Base-by-base conservation (phyloP, 2,113 vertebrate genomes). In the Camelus dromedarius region DNA sequence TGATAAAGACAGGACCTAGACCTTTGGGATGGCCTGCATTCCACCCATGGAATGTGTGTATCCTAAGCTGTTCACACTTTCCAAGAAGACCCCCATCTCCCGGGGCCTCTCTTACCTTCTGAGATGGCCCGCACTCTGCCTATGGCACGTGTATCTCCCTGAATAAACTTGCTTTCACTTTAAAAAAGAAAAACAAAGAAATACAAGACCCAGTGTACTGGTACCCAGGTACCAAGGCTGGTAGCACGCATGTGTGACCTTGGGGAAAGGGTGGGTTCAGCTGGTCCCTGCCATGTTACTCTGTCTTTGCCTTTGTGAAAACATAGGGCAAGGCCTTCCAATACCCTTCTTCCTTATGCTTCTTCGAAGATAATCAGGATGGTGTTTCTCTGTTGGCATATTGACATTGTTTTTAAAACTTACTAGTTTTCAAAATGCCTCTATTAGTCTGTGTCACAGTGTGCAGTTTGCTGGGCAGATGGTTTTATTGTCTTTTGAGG, bases 221-320 rank as follows among this genome's bases (percentile, higher is more conserved):
- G 76, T 35, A 24, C 32, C 52, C 3, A 24, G 32, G 76, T 24
- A 35, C 76, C 75, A 24, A n/a, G 70, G 15, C 42, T 89, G 46
- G 50, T 52, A 75, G 69, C 30, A 2, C 12, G 20, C 18, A 1
- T 28, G 3, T 18, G 35, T 19, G 18, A 66, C 30, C 50, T 32
- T 56, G 81, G 19, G 62, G 52, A 67, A 38, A 38, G 10, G 73
- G 14, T 88, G 62, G 48, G 18, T 85, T 86, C n/a, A 69, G 26
- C 19, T 81, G 35, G n/a, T 26, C 13, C 22, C 54, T 92, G 35
- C 26, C 62, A 18, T 9, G 20, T 15, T 54, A 16, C 0, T n/a
- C 35, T 83, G 62, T 42, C 38, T 92, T 80, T 87, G 66, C 66
- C 10, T 85, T 90, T 72, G 24, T 73, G 14, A 92, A 83, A 95